phyloP scores from a whole-genome alignment of 2,797 vertebrate species.

The Coracias cyanogaster region DNA sequence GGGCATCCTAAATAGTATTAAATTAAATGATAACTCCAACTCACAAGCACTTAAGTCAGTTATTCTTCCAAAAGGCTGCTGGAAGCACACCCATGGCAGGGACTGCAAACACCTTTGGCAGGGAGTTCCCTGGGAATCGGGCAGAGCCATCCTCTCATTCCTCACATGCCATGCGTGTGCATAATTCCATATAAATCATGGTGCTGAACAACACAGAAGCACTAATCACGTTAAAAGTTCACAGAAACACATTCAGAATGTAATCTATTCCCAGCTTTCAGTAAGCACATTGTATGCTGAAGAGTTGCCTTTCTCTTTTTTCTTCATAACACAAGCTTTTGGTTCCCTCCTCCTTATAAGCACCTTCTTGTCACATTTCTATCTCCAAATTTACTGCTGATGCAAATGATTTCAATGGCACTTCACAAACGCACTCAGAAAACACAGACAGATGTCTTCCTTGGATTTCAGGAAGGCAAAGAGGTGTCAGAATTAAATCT shows the following conservation, averaged over 20 bases:
- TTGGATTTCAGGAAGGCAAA: slow-evolving; percentile 38
- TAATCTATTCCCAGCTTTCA: slow-evolving; percentile 50
- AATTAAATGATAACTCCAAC: slow-evolving; percentile 28
- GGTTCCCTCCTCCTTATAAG: neutral
- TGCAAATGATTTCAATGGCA: neutral
- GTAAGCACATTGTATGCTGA: neutral
- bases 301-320: neutral
- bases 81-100: neutral
- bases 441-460: slow-evolving; percentile 33
- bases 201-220: neutral
- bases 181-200: neutral
- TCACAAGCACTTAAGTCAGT: neutral
- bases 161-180: neutral
- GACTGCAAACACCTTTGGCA: accelerated
- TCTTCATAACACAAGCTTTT: neutral
- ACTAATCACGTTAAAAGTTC: neutral
- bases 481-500: slow-evolving; percentile 52
- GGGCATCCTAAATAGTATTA: neutral
- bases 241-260: neutral
- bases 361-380: neutral
- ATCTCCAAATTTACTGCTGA: neutral
- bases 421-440: neutral
- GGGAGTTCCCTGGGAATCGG: neutral
- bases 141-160: neutral
- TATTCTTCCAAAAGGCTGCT: neutral